Base-by-base conservation (phyloP, 2,113 vertebrate genomes). In the Cebidichthys violaceus region DNA sequence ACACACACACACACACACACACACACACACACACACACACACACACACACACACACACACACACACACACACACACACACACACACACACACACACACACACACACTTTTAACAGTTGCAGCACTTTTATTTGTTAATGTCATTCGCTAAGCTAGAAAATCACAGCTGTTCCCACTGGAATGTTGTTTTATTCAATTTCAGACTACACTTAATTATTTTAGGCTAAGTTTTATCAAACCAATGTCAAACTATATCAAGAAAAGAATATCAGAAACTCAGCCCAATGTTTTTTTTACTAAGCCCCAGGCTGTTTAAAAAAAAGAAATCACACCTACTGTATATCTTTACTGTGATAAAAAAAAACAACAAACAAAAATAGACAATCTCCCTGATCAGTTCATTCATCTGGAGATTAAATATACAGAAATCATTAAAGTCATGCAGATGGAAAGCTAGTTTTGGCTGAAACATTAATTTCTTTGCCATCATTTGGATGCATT, bases 151-250 rank as follows among this genome's bases (percentile, higher is more conserved):
- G 24, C 45, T 85, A 57, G 9, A 70, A 79, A 68, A 31, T 7
- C 67, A 78, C 43, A 61, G 43, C 33, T 70, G 22, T 55, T 86
- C 37, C 61, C 59, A 70, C 11, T 72, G 41, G 8, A 80, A 83
- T 47, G 39, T 69, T 74, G 33, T 70, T 88, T 91, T 84, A 90
- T 90, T 88, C 27, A 84, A 77, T 81, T 82, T 64, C 39, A 84
- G 17, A 70, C 13, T 70, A 74, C 52, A 77, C 59, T 73, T 65
- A 50, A 22, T 62, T 9, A 33, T 22, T 20, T 41, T 3, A 57
- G 5, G 8, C 50, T n/a, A 22, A 27, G 3, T 62, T 71, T 29
- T n/a, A 60, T 71, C 4, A 57, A 54, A 83, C 10, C 37, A 66
- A 20, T 9, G 60, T 62, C 7, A 77, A 75, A 69, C 6, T 2